Base-by-base conservation (phyloP, 1,140 invertebrate species). In the Drosophila takahashii region DNA sequence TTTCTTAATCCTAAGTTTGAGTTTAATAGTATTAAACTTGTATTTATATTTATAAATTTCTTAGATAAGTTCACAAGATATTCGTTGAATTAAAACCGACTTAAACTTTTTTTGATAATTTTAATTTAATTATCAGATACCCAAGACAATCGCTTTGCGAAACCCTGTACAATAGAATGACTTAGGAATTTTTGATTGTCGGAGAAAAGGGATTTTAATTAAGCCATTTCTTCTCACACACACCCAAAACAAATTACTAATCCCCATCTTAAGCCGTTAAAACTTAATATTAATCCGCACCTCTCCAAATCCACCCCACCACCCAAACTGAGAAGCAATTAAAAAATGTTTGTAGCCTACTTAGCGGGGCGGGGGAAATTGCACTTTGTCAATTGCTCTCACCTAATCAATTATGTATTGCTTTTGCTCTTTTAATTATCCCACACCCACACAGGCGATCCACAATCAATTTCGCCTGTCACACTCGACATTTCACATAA, bases 381-480 rank as follows among this genome's bases (percentile, higher is more conserved):
- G 65, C 67, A 70, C 64, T 70, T 62, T 72, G 42, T 48, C 48
- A 61, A 60, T 60, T 29, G 36, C 47, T 34, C 50, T 64, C 34
- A 54, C 36, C 58, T 36, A 74, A 74, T 74, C 70, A 74, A 74
- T 74, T 56, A 65, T 74, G 50, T 74, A 74, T 74, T 74, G 70
- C 50, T 65, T 65, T 50, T 51, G 70, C 48, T 54, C 71, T 50
- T 74, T 74, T 74, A 74, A 74, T 74, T 74, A 74, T 9, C 71
- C 44, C 50, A 47, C 50, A 54, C 48, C 37, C 64, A 15, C 6
- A 9, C 32, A 10, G n/a, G 51, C 51, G 48, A 57, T 34, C 51
- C 64, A 57, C 75, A 74, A 81, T 80, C 62, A 61, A 81, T 76
- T 80, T 74, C 15, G 26, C 27, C 42, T 81, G 77, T 54, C 72